Base-by-base conservation (phyloP, 2,888 invertebrate species). In the Cactoblastis cactorum region DNA sequence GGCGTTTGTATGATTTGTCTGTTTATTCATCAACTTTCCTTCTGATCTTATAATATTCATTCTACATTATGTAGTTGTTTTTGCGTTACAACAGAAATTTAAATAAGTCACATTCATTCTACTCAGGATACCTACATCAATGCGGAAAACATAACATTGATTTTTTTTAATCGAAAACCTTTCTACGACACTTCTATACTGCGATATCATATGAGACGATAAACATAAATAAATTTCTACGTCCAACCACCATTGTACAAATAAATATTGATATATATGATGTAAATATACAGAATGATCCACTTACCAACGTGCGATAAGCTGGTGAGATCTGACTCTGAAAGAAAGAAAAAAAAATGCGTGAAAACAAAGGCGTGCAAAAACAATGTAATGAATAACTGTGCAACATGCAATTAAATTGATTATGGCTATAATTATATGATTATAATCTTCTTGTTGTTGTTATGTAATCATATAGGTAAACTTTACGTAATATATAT, bases 301-400 rank as follows among this genome's bases (percentile, higher is more conserved):
- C 63, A 91, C 92, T 92, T 85, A 92, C 92, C 92, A 80, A 92
- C 90, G 85, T 92, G 92, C 69, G 91, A 91, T 75, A 92, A 85
- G 73, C 88, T 89, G 76, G 92, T 91, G 78, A 92, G 85, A 81
- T 92, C 92, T 60, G 92, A 92, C 88, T 91, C 92, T 92, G 91
- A 74, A 92, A 92, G 73, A 67, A 83, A 77, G 76, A 77, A 76
- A 77, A n/a, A n/a, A 64, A 71, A 67, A 70, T 62, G 73, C 62
- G 75, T 77, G 73, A 77, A 76, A 65, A 60, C 65, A 69, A 69
- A 64, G 60, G 69, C 67, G 68, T 71, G 71, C 72, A 67, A 47
- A 52, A 68, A 19, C 12, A 41, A 61, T 59, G 57, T 56, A 54
- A 57, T 51, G 49, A 58, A 48, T 54, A 43, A 56, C 45, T 37